Conservation (phyloP, 2,888 invertebrate genomes). For the Plagiodera versicolora region DNA sequence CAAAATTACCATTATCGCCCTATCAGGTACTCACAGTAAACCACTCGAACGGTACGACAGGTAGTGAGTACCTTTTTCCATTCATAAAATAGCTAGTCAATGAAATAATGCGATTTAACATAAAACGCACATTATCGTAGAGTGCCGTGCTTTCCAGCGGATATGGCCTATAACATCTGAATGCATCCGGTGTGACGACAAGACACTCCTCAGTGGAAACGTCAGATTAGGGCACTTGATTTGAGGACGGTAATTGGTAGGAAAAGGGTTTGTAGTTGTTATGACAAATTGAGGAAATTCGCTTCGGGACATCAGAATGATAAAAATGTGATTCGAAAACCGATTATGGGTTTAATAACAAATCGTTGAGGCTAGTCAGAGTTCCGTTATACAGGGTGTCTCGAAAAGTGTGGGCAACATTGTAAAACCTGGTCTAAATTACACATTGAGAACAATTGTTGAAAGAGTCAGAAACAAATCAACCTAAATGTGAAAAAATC, state of each 20-base stretch:
- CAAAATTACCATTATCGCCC: not conserved
- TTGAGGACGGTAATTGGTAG: not conserved
- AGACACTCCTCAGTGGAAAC: slow-evolving; percentile 9
- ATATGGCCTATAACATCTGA: slow-evolving; percentile 22
- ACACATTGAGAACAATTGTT: no score
- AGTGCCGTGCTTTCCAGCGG: slow-evolving; percentile 7
- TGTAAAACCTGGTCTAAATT: no score
- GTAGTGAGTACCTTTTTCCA: slow-evolving; percentile 16
- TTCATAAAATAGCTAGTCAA: slow-evolving; percentile 26
- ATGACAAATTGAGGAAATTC: slow-evolving; percentile 2
- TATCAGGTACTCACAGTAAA: slow-evolving; percentile 3
- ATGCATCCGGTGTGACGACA: slow-evolving; percentile 31
- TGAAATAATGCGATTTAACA: slow-evolving; percentile 29
- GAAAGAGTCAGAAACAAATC: no score
- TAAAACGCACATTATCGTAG: slow-evolving; percentile 18
- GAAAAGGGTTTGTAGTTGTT: slow-evolving; percentile 8
- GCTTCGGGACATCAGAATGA: not conserved
- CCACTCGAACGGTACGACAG: slow-evolving; percentile 8
- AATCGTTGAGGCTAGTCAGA: no score
- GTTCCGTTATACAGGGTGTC: no score
- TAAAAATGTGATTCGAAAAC: no score
- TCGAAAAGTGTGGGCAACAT: no score
- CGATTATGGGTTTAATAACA: no score
- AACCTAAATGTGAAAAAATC: no score
- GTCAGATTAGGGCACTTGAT: not conserved